These are phyloP conservation scores for Caenorhabditis wallacei DNA, from an alignment of 2,888 invertebrate genomes.

Conservation along the genomic window DNA sequence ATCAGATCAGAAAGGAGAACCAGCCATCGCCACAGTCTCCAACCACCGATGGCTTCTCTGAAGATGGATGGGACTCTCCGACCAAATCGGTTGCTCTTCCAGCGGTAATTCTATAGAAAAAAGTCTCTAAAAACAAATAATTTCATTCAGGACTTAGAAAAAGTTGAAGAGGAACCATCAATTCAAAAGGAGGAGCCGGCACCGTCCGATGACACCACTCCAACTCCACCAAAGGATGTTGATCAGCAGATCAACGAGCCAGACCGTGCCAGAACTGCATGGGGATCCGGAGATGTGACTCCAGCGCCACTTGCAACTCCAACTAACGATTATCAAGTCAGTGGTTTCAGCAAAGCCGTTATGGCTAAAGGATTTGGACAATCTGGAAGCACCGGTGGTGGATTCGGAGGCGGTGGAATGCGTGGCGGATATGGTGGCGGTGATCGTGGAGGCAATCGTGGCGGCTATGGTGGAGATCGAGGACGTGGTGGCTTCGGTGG, in stretches of 20 bases:
- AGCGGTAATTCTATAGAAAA: no score
- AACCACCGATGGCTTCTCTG: not conserved
- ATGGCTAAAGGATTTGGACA: conserved; percentile 25
- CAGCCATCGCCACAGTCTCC: not conserved
- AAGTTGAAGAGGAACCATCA: not conserved
- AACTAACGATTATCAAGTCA: conserved; percentile 30
- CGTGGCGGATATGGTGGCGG: conserved; percentile 15
- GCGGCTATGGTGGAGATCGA: conserved; percentile 3
- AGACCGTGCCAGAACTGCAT: conserved; percentile 20
- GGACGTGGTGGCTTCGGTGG: conserved; percentile 24
- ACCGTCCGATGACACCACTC: not conserved
- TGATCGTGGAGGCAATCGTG: conserved; percentile 9
- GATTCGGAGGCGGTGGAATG: conserved; percentile 15
- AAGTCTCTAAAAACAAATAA: no score
- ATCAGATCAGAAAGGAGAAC: no score
- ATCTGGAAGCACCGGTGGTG: not conserved
- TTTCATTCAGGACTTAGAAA: not conserved
- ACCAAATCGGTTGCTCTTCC: conserved; percentile 19
- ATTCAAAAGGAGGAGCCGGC: not conserved
- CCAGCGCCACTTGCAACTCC: conserved; percentile 22
- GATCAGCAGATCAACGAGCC: not conserved
- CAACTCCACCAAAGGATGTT: not conserved
- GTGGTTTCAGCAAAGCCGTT: conserved; percentile 24
- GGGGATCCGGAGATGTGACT: conserved; percentile 25
- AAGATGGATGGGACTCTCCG: conserved; percentile 27